These are phyloP conservation scores for Hydrotaea diabolus DNA, from an alignment of 2,888 invertebrate species.

Conservation along the genomic window DNA sequence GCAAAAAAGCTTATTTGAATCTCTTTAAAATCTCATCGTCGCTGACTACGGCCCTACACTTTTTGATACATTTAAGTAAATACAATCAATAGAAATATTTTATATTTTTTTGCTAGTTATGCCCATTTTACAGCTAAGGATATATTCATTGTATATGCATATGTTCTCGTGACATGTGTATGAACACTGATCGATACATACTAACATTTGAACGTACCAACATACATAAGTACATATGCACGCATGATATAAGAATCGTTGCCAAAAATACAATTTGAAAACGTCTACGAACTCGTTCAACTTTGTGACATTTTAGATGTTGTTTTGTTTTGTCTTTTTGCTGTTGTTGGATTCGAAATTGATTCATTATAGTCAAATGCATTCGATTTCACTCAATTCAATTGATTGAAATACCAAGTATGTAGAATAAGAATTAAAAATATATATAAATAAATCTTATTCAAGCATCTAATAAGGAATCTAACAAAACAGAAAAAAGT, in stretches of 20 bases:
- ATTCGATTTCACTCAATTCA: neutral
- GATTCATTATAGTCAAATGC: neutral
- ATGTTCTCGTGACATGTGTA: neutral
- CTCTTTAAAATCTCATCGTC: too few relatives aligned
- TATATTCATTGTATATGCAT: neutral
- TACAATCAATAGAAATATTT: too few relatives aligned
- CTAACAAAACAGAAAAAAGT: neutral
- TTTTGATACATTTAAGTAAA: too few relatives aligned
- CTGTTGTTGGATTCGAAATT: conserved; percentile 6
- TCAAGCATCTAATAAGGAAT: neutral
- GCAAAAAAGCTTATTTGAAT: too few relatives aligned
- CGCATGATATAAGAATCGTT: conserved; percentile 25
- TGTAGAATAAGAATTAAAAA: neutral
- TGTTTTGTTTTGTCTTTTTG: neutral
- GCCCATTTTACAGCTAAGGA: neutral
- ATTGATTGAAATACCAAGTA: neutral
- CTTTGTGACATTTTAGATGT: conserved; percentile 62
- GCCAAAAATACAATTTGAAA: conserved; percentile 62
- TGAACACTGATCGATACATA: neutral
- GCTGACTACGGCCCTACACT: too few relatives aligned
- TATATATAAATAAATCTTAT: neutral
- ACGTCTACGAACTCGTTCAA: conserved; percentile 64
- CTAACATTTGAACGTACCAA: too few relatives aligned
- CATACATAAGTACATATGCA: neutral
- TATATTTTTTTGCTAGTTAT: neutral